Percentiles rank a stretch among this genome's conserved stretches.
These are phyloP conservation scores for Gambelia wislizenii DNA, from an alignment of 2,797 vertebrate species.

Conservation along the genomic window DNA sequence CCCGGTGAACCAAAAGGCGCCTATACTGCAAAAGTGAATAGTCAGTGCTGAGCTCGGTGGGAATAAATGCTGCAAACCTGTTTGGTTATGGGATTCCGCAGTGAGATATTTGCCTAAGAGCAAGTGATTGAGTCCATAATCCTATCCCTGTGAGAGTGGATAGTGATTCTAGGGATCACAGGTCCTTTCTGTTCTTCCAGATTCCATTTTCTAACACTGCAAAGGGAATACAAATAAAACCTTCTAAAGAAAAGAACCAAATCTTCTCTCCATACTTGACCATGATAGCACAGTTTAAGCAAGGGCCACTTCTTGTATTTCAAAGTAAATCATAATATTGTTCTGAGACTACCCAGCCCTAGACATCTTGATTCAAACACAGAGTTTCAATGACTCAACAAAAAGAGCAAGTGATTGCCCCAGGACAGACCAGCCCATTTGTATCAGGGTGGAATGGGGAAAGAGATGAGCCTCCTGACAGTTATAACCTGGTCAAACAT, in stretches of 20 bases:
- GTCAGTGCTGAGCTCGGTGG: background rate
- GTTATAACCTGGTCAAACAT: slow-evolving; percentile 28
- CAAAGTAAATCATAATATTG: background rate
- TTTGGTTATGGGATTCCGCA: background rate
- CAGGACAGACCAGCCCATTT: background rate
- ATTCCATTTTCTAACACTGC: background rate
- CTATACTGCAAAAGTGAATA: background rate
- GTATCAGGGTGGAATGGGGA: background rate
- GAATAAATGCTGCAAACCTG: background rate
- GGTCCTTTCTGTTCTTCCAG: background rate
- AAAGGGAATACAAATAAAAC: background rate
- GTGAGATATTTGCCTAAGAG: background rate
- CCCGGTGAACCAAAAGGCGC: background rate
- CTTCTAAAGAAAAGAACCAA: background rate
- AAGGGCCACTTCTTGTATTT: background rate
- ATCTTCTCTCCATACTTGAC: background rate
- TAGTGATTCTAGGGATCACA: background rate
- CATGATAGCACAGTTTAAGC: background rate
- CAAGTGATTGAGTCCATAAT: background rate
- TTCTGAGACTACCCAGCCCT: background rate
- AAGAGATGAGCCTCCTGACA: slow-evolving; percentile 11
- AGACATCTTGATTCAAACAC: background rate
- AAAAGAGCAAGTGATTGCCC: background rate
- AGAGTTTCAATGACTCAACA: background rate
- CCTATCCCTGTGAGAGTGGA: background rate